Percentiles rank a stretch among this genome's conserved stretches.
Evolutionary conservation across 2,113 vertebrate species (phyloP).

Genomic region (Hypocryptadius cinnamomeus): DNA sequence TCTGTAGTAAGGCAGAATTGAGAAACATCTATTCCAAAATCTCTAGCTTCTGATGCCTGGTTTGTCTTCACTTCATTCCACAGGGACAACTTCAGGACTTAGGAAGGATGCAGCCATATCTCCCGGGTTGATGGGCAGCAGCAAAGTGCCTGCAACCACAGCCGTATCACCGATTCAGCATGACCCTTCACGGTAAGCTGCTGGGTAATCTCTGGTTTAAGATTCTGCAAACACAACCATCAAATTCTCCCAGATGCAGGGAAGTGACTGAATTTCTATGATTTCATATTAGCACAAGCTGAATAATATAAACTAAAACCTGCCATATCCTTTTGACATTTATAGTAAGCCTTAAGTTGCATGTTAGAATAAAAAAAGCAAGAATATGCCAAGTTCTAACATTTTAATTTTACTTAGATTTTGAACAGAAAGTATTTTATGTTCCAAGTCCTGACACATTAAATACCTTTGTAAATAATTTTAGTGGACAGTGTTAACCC

Average conservation of each 20-base stretch:
- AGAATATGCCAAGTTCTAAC: constrained; percentile 43
- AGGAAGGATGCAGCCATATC: constrained; percentile 74
- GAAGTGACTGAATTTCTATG: constrained; percentile 1
- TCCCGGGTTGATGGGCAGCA: constrained; percentile 53
- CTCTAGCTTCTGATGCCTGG: not conserved
- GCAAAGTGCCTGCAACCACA: constrained; percentile 1
- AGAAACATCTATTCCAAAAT: not conserved
- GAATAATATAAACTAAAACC: constrained; percentile 34
- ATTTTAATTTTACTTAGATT: constrained; percentile 51
- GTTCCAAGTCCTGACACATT: constrained; percentile 21
- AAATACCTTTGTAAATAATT: constrained; percentile 55
- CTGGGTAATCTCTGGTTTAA: constrained; percentile 1
- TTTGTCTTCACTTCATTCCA: constrained; percentile 33
- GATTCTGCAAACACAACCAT: not conserved
- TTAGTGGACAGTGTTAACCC: constrained; percentile 26
- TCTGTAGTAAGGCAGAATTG: not conserved
- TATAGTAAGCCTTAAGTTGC: constrained; percentile 51
- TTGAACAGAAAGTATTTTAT: constrained; percentile 38
- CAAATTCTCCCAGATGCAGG: not conserved
- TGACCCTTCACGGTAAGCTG: constrained; percentile 56
- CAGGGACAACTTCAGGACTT: constrained; percentile 39
- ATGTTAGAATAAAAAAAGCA: constrained; percentile 42
- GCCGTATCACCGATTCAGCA: constrained; percentile 26
- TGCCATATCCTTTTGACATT: constrained; percentile 47
- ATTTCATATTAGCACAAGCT: not conserved